Evolutionary conservation across 35 echinoderm and acorn worm genomes (phyloP), one percentile per base, ranked within the genome.

Genomic region (Apostichopus japonicus): DNA sequence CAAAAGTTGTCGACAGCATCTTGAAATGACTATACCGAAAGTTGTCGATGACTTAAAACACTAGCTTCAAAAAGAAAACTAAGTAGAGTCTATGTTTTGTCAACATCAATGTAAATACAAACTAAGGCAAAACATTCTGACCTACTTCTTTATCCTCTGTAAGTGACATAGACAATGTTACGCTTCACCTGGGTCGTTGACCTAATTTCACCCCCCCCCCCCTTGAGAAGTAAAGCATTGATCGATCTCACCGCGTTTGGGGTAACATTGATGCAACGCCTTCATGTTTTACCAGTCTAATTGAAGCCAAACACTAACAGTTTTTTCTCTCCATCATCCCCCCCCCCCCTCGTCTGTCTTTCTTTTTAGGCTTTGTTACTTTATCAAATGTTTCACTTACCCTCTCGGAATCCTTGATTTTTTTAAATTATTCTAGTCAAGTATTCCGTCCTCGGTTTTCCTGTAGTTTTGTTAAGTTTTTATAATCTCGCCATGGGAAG

Each of bases 201-300:
- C 71, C 71, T 75, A 75, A 7, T 75, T 75, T 75, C 6, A 7
- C 4, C 71, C 23, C 27, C 23, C 23, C 51, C 53, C 22, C 77
- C 15, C 14, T 5, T 8, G 23, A 80, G 17, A 44, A 15, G 53
- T 52, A 44, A 80, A 44, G 7, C n/a, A 73, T 73, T 19, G 71
- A 73, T 73, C 71, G n/a, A 19, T 73, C 14, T 23, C 17, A 73
- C 15, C 21, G 23, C 17, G 71, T 73, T 73, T 73, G 11, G 71
- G 81, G 54, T 84, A 84, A 84, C 57, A 57, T 84, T 84, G 81
- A 84, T 24, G 81, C 57, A 84, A 57, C 81, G 54, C 54, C 54
- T 84, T 84, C 81, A 33, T 33, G 16, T 84, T 17, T 84, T n/a
- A 17, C 16, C 17, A 23, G 6, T 13, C 23, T 73, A 73, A 73